These are phyloP conservation scores for Hydrophis major DNA, from an alignment of 2,797 vertebrate species.

Conservation along the genomic window DNA sequence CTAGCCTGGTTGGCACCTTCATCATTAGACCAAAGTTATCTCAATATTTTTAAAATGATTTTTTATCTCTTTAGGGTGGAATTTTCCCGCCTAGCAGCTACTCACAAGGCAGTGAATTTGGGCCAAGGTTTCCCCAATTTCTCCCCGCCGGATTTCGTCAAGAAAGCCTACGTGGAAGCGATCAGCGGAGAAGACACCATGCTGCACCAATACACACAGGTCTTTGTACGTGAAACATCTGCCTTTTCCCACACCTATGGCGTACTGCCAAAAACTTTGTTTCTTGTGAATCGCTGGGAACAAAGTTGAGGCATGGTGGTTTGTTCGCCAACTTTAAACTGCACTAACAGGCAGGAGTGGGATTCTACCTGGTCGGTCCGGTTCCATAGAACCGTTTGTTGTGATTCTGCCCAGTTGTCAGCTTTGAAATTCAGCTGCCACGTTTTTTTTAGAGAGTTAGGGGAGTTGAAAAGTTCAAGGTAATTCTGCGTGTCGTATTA, in stretches of 20 bases:
- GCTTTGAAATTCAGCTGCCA: too few species aligned
- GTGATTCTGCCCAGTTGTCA: too few species aligned
- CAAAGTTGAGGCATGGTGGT: not conserved
- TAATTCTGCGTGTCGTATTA: too few species aligned
- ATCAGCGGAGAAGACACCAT: constrained; percentile 69
- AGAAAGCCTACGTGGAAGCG: constrained; percentile 78
- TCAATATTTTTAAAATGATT: not conserved
- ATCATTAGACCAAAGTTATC: not conserved
- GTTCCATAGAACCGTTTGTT: too few species aligned
- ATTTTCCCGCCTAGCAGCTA: constrained; percentile 74
- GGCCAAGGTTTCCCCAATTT: constrained; percentile 96
- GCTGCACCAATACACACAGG: constrained; percentile 92
- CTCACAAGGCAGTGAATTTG: constrained; percentile 85
- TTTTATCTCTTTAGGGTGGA: constrained; percentile 81
- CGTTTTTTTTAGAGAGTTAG: too few species aligned
- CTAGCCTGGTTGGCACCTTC: not conserved
- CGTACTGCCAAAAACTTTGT: not conserved
- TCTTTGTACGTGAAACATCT: constrained; percentile 78
- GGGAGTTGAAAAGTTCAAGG: too few species aligned
- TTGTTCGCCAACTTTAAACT: not conserved
- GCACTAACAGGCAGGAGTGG: not conserved
- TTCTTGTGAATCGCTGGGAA: not conserved
- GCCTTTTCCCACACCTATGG: not conserved
- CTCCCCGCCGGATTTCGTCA: constrained; percentile 81
- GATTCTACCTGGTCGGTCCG: too few species aligned